phyloP scores from a whole-genome alignment of 2,888 invertebrate species.

The Panzeria rudis region DNA sequence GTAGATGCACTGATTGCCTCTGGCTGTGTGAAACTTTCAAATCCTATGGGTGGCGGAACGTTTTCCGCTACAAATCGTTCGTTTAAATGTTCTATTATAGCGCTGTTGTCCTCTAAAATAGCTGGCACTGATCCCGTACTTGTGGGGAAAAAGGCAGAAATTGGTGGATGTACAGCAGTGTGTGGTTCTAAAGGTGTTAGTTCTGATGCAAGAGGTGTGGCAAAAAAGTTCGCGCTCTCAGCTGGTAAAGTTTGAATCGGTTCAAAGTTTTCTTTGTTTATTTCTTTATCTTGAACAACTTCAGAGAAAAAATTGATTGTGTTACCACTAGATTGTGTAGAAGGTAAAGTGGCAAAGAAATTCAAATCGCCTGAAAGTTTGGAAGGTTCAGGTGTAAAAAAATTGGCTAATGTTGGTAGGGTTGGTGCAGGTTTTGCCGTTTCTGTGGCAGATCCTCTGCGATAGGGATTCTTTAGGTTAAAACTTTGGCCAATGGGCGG shows the following conservation, averaged over 20 bases:
- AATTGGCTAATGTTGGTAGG: conserved; percentile 71
- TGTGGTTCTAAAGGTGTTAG: conserved; percentile 44
- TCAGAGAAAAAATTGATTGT: conserved; percentile 48
- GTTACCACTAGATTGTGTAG: conserved; percentile 11
- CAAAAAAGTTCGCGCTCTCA: conserved; percentile 1
- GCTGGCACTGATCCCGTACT: conserved; percentile 49
- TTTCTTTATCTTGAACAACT: background rate
- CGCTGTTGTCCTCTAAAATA: conserved; percentile 19
- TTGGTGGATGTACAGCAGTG: conserved; percentile 40
- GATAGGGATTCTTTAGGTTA: conserved; percentile 69
- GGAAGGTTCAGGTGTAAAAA: conserved; percentile 69
- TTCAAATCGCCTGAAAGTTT: conserved; percentile 59
- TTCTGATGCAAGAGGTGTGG: conserved; percentile 11
- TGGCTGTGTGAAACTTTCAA: conserved; percentile 49
- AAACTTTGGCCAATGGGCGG: conserved; percentile 53
- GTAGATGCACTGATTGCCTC: background rate
- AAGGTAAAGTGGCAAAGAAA: conserved; percentile 67
- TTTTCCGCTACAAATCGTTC: conserved; percentile 15
- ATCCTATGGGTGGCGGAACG: conserved; percentile 53
- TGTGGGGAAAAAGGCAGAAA: conserved; percentile 58
- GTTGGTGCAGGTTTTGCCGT: conserved; percentile 27
- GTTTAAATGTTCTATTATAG: conserved; percentile 19
- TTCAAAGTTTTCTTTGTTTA: background rate
- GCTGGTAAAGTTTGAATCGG: background rate
- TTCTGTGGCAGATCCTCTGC: conserved; percentile 48